Evolutionary conservation across 2,113 vertebrate genomes (phyloP).

Genomic region (Sialia sialis): DNA sequence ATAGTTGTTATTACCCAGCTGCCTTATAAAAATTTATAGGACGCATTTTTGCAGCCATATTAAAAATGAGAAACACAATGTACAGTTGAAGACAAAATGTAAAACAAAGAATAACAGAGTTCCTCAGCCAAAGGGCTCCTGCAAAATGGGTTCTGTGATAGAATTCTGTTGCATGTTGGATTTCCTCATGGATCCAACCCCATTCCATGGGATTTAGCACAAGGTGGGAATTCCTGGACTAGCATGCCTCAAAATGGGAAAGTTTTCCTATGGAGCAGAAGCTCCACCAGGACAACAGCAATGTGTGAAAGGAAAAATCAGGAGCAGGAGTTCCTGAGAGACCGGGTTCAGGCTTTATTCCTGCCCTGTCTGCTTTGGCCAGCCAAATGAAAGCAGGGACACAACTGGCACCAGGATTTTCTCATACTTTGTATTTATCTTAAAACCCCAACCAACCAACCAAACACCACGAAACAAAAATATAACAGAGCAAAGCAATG

Average conservation of each 20-base stretch:
- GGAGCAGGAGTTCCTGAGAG: background rate
- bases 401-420: background rate
- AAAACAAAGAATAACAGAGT: background rate
- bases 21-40: background rate
- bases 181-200: background rate
- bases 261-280: background rate
- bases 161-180: background rate
- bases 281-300: background rate
- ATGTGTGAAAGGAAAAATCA: background rate
- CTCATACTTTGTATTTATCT: background rate
- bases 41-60: background rate
- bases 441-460: rapidly evolving
- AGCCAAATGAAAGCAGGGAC: background rate
- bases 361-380: background rate
- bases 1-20: background rate
- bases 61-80: background rate
- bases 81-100: background rate
- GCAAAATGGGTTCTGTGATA: background rate
- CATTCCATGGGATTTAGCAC: background rate
- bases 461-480: background rate
- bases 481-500: background rate
- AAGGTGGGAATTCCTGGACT: background rate
- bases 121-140: background rate
- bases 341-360: background rate
- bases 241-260: rapidly evolving